These are phyloP conservation scores for fruit fly (Drosophila melanogaster) DNA, from an alignment of 1,140 invertebrate genomes.

Conservation along the genomic window DNA sequence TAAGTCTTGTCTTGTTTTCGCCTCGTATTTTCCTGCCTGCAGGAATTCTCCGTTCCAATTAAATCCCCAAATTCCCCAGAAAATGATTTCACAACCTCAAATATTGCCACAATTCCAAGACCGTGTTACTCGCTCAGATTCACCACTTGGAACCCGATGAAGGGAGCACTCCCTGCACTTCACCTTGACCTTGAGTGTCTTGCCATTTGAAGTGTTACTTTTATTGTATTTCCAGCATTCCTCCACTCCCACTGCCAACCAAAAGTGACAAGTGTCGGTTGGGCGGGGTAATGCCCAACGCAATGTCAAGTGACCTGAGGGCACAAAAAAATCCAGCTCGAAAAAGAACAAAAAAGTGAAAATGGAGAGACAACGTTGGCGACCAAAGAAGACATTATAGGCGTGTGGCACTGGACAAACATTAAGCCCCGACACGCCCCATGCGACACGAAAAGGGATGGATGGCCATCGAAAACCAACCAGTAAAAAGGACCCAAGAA, in stretches of 20 bases:
- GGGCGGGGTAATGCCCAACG: slow-evolving; percentile 54
- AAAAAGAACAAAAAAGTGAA: slow-evolving; percentile 12
- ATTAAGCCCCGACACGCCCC: slow-evolving; percentile 35
- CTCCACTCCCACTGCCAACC: not conserved
- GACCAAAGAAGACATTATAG: slow-evolving; percentile 38
- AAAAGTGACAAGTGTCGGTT: slow-evolving; percentile 16
- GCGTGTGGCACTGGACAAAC: slow-evolving; percentile 46
- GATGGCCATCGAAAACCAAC: slow-evolving; percentile 8
- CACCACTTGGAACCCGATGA: not conserved
- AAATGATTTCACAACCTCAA: slow-evolving; percentile 26
- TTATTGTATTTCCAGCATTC: slow-evolving; percentile 47
- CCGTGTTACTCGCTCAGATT: not conserved
- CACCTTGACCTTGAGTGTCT: slow-evolving; percentile 62
- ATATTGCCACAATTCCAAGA: slow-evolving; percentile 25
- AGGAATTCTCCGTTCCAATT: slow-evolving; percentile 44
- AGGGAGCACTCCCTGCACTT: slow-evolving; percentile 29
- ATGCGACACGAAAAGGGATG: slow-evolving; percentile 32
- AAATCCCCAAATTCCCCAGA: slow-evolving; percentile 35
- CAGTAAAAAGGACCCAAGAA: slow-evolving; percentile 17
- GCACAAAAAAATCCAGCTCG: slow-evolving; percentile 12
- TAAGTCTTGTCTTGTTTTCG: not conserved
- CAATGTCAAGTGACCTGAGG: slow-evolving; percentile 57
- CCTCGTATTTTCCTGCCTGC: slow-evolving; percentile 7
- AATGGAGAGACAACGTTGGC: slow-evolving; percentile 27
- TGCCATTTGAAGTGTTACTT: slow-evolving; percentile 62